phyloP scores from a whole-genome alignment of 2,888 invertebrate genomes.

The Acanthococcus lagerstroemiae region DNA sequence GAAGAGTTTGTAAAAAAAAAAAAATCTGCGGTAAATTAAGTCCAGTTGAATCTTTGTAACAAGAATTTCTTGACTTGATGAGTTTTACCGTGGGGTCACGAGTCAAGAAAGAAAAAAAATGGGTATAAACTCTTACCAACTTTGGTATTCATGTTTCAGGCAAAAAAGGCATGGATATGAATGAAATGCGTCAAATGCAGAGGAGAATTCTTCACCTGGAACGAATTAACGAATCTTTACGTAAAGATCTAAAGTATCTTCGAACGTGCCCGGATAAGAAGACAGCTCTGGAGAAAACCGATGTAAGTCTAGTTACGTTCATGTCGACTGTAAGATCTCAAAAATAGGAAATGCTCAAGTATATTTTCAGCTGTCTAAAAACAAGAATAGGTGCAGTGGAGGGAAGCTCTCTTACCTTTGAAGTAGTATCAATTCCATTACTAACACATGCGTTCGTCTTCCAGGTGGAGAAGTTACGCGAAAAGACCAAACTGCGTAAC shows the following conservation, averaged over 20 bases:
- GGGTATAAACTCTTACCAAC: no score
- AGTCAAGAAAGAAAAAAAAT: no score
- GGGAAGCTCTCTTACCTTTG: background rate
- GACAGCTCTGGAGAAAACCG: constrained; percentile 8
- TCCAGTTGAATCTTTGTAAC: no score
- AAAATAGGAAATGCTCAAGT: no score
- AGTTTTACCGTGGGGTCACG: no score
- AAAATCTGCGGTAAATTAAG: no score
- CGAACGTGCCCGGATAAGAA: background rate
- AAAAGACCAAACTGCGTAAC: constrained; percentile 21
- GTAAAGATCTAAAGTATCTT: constrained; percentile 7
- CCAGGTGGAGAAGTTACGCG: constrained; percentile 18
- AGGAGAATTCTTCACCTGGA: constrained; percentile 8
- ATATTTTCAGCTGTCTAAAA: background rate
- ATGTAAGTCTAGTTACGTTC: no score
- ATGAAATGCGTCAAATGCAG: constrained; percentile 9
- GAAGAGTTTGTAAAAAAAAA: no score
- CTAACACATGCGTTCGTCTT: no score
- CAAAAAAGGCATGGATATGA: background rate
- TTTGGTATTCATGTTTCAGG: background rate
- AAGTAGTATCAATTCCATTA: background rate
- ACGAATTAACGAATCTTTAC: constrained; percentile 14
- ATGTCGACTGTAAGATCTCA: no score
- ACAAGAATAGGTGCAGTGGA: background rate
- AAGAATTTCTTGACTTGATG: no score